Evolutionary conservation across 2,113 vertebrate species (phyloP).

Genomic region (Laticauda colubrina): DNA sequence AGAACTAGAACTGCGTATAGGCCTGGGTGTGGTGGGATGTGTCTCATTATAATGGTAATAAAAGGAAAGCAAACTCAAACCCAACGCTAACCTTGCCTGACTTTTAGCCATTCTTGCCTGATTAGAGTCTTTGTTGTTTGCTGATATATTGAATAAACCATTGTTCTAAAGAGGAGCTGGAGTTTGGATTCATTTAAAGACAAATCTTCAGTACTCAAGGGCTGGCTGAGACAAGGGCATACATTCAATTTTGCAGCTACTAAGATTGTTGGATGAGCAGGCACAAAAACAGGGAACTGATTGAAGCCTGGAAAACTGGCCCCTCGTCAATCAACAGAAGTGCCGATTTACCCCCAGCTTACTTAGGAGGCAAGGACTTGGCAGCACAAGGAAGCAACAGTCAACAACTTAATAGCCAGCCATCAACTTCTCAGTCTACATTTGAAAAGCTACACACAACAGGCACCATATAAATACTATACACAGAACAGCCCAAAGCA

Average conservation of each 20-base stretch:
- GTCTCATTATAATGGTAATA: too few species aligned
- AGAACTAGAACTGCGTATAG: too few species aligned
- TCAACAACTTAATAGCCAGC: neutral
- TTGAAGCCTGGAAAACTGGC: neutral
- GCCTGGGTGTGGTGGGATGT: too few species aligned
- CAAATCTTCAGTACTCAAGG: too few species aligned
- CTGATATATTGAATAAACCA: too few species aligned
- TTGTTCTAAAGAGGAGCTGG: too few species aligned
- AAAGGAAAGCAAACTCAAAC: too few species aligned
- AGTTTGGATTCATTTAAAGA: too few species aligned
- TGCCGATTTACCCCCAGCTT: neutral
- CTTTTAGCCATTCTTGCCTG: too few species aligned
- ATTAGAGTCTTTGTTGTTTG: too few species aligned
- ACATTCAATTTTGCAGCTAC: neutral
- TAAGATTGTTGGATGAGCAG: neutral
- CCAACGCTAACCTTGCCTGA: too few species aligned
- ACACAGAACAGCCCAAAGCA: neutral
- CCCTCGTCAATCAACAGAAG: neutral
- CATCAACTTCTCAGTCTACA: neutral
- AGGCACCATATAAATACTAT: neutral
- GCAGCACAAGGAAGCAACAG: neutral
- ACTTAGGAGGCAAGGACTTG: neutral
- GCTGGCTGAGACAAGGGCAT: neutral
- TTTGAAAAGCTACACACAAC: neutral
- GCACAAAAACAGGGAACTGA: neutral